Percentiles rank a stretch among this genome's conserved stretches.
Evolutionary conservation across 2,888 invertebrate species (phyloP).

Genomic region (Phengaris alcon): DNA sequence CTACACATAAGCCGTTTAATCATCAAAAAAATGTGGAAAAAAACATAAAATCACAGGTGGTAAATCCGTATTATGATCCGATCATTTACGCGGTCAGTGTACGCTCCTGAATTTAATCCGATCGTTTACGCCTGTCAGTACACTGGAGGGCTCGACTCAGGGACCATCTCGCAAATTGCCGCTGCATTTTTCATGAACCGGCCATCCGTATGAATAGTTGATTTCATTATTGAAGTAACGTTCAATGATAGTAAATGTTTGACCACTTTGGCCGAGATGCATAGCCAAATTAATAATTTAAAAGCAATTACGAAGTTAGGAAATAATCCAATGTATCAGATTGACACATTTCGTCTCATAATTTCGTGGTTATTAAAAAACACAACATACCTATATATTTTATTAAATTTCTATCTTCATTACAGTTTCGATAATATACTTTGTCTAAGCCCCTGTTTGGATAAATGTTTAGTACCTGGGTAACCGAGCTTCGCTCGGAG

Average conservation of each 20-base stretch:
- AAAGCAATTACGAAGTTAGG: not conserved
- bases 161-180: slow-evolving; percentile 64
- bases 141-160: slow-evolving; percentile 32
- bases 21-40: not conserved
- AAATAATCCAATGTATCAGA: too few species aligned
- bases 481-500: too few species aligned
- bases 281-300: not conserved
- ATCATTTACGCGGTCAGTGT: not conserved
- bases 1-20: not conserved
- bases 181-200: slow-evolving; percentile 74
- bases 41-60: not conserved
- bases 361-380: too few species aligned
- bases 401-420: too few species aligned
- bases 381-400: too few species aligned
- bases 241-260: slow-evolving; percentile 1
- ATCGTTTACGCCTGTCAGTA: slow-evolving; percentile 18
- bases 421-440: too few species aligned
- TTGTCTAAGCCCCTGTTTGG: too few species aligned
- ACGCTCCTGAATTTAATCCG: not conserved
- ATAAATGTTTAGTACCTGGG: too few species aligned
- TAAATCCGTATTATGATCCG: not conserved
- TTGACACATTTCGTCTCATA: too few species aligned
- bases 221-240: slow-evolving; percentile 68
- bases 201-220: slow-evolving; percentile 61
- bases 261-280: not conserved